Evolutionary conservation across 2,888 invertebrate genomes (phyloP).

Genomic region (Sabellastarte sp.): DNA sequence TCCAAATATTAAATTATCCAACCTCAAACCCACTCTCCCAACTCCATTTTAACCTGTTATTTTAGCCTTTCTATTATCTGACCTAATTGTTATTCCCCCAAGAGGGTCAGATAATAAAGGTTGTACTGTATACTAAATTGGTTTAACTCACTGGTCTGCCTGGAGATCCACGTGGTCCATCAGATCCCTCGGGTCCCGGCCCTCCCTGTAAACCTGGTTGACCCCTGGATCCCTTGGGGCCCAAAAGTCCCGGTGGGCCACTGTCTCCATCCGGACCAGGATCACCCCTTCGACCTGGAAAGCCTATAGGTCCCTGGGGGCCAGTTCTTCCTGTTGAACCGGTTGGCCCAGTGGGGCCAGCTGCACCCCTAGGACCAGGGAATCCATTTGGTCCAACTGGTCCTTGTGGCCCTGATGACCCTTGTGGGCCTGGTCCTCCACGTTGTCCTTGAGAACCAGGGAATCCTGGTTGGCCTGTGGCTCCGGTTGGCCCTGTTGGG

Average conservation of each 20-base stretch:
- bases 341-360: constrained; percentile 18
- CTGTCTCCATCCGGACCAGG: constrained; percentile 16
- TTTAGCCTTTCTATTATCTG: too few species aligned
- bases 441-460: background rate
- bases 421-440: constrained; percentile 4
- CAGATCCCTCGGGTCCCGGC: constrained; percentile 40
- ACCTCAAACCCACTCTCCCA: too few species aligned
- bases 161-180: constrained; percentile 31
- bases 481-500: constrained; percentile 39
- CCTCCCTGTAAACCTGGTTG: constrained; percentile 26
- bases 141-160: too few species aligned
- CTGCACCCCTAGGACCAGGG: constrained; percentile 13
- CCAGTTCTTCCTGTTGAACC: constrained; percentile 6
- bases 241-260: background rate
- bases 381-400: constrained; percentile 6
- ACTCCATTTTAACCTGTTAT: too few species aligned
- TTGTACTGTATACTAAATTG: too few species aligned
- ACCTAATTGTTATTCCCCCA: too few species aligned
- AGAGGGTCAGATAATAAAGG: too few species aligned
- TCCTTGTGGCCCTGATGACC: constrained; percentile 17
- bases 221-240: background rate
- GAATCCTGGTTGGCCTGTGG: constrained; percentile 30
- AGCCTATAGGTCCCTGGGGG: background rate
- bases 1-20: too few species aligned
- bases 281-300: constrained; percentile 7